Percentiles rank a stretch among this genome's conserved stretches.
Conservation (phyloP, 2,797 vertebrate species). For the Setipinna tenuifilis region DNA sequence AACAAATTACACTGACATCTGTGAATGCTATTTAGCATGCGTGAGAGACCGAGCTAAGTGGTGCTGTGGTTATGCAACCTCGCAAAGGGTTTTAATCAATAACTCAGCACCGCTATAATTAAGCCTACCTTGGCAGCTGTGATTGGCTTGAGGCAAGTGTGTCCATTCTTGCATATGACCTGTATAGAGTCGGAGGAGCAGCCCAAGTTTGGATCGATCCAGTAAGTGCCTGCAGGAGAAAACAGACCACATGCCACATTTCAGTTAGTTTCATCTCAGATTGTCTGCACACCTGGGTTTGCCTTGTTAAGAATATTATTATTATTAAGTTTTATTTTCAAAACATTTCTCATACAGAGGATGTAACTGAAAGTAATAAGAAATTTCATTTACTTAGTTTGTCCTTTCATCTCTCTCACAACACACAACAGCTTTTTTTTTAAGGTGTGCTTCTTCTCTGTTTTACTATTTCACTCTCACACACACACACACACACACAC, state of each 20-base stretch:
- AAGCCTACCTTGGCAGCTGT: conserved; percentile 88
- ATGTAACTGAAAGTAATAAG: too few relatives aligned
- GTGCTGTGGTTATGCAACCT: not conserved
- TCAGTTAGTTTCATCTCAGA: not conserved
- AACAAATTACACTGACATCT: not conserved
- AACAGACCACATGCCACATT: not conserved
- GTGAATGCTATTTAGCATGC: not conserved
- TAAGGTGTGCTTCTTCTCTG: not conserved
- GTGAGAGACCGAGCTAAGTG: not conserved
- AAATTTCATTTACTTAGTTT: too few relatives aligned
- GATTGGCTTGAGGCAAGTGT: conserved; percentile 91
- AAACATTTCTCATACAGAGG: too few relatives aligned
- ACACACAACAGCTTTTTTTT: not conserved
- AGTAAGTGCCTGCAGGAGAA: conserved; percentile 85
- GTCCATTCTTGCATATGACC: conserved; percentile 92
- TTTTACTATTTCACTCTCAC: not conserved
- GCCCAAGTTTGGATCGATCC: conserved; percentile 97
- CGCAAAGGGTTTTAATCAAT: not conserved
- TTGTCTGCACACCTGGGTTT: not conserved
- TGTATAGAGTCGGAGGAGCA: conserved; percentile 93
- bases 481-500: conserved; percentile 29
- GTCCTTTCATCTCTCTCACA: not conserved
- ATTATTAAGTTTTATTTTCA: not conserved
- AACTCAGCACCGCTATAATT: not conserved
- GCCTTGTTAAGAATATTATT: not conserved